Base-by-base conservation (phyloP, 37 sponge, comb jelly and placozoan genomes). In the Tethya wilhelma region DNA sequence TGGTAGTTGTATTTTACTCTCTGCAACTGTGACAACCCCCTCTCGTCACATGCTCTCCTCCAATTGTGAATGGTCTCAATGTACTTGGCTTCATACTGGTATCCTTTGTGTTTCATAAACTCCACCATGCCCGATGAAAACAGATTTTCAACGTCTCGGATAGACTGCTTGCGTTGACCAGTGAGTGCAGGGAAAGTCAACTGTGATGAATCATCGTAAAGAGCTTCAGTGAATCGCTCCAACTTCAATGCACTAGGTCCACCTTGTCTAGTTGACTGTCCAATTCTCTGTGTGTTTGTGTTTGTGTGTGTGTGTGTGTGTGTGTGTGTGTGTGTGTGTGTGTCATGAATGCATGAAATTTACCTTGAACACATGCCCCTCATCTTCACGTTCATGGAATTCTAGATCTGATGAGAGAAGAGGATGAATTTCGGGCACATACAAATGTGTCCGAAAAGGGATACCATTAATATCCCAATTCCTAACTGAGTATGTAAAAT, bases 31-130 rank as follows among this genome's bases (percentile, higher is more conserved):
- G 74, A 31, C 1, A 82, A 66, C 36, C 83, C 74, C 31, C 74
- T 22, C 36, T 81, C 82, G 38, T 81, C 82, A 60, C 46, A 62
- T 19, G 82, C 82, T 59, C 82, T 9, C 37, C 73, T 56, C 73
- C 82, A 81, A 36, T 81, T 81, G 14, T 44, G 9, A 26, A 79
- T 33, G 17, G 70, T 67, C 2, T 31, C 7, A 53, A 81, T 39
- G 33, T 41, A 81, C 45, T 71, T 67, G 8, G 82, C 82, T 42
- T 81, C 82, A 71, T 73, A 73, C 2, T 26, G 22, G 62, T 68
- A 80, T 6, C 60, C 71, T 28, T 80, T 80, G 42, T 38, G 29
- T 9, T 33, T 7, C 81, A 80, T 80, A 38, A 80, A 80, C 2
- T 3, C 31, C 4, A 60, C 81, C 20, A 80, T 1, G 40, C 0